phyloP scores from a whole-genome alignment of 2,888 invertebrate species.

The Orthosia gracilis region DNA sequence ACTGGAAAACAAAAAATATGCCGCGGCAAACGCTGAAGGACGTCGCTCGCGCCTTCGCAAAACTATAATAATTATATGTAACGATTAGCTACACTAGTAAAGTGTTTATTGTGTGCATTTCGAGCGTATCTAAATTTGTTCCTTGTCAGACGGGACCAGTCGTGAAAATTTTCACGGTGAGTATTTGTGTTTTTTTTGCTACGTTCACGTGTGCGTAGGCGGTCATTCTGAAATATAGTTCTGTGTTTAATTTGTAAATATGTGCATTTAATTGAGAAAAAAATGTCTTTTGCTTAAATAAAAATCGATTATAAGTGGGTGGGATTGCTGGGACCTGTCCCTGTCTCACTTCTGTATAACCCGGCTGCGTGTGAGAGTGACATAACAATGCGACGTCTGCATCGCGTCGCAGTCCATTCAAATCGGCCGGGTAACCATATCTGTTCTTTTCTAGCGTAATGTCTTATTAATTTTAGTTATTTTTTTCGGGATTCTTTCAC shows the following conservation, averaged over 20 bases:
- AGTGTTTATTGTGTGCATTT: conserved; percentile 87
- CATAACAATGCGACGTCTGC: conserved; percentile 78
- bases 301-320: conserved; percentile 91
- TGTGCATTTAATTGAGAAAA: conserved; percentile 70
- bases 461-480: conserved; percentile 74
- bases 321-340: conserved; percentile 77
- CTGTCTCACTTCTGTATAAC: conserved; percentile 76
- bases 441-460: conserved; percentile 76
- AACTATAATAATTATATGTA: conserved; percentile 79
- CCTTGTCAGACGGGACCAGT: conserved; percentile 83
- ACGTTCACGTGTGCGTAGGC: conserved; percentile 62
- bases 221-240: conserved; percentile 60
- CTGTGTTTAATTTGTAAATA: conserved; percentile 68
- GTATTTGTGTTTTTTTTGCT: conserved; percentile 78
- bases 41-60: conserved; percentile 71
- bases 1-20: conserved; percentile 88
- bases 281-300: conserved; percentile 75
- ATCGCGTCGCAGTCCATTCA: conserved; percentile 67
- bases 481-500: conserved; percentile 72
- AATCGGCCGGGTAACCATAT: conserved; percentile 79
- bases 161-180: conserved; percentile 85
- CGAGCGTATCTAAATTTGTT: conserved; percentile 89
- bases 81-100: conserved; percentile 75
- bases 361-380: conserved; percentile 82
- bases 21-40: conserved; percentile 78